These are phyloP conservation scores for Conistra vaccinii DNA, from an alignment of 2,888 invertebrate genomes.

Conservation along the genomic window DNA sequence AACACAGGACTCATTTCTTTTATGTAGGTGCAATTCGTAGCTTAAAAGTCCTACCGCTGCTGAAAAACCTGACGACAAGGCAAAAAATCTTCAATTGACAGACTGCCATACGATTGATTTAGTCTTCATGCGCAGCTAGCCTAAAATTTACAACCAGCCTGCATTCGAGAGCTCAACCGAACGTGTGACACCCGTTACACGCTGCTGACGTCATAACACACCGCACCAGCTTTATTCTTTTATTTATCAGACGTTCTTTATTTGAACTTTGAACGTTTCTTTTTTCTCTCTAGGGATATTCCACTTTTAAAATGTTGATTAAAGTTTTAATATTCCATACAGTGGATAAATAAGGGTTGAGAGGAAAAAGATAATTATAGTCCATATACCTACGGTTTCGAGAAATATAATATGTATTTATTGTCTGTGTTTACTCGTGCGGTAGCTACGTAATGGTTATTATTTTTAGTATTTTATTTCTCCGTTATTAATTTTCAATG, in stretches of 20 bases:
- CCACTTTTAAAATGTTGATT: background rate
- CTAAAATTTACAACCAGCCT: constrained; percentile 48
- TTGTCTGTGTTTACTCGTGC: background rate
- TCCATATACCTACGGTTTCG: background rate
- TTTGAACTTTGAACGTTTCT: constrained; percentile 20
- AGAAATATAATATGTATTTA: constrained; percentile 11
- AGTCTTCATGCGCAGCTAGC: constrained; percentile 42
- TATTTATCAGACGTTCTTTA: constrained; percentile 55
- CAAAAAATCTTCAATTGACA: constrained; percentile 13
- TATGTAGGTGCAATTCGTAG: background rate
- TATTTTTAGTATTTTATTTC: background rate
- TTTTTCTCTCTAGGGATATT: constrained; percentile 10
- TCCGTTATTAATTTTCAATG: constrained; percentile 3
- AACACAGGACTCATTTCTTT: background rate
- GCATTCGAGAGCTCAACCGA: constrained; percentile 57
- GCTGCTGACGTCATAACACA: constrained; percentile 76
- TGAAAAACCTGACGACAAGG: constrained; percentile 16
- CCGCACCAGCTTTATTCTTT: constrained; percentile 68
- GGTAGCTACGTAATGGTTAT: background rate
- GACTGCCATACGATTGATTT: constrained; percentile 37
- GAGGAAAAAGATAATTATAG: background rate
- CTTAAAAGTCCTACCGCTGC: background rate
- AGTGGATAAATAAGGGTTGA: background rate
- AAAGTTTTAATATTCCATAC: background rate
- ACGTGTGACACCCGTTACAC: constrained; percentile 68